Evolutionary conservation across 2,888 invertebrate genomes (phyloP).

Genomic region (Drosophila nr. perissopoda): DNA sequence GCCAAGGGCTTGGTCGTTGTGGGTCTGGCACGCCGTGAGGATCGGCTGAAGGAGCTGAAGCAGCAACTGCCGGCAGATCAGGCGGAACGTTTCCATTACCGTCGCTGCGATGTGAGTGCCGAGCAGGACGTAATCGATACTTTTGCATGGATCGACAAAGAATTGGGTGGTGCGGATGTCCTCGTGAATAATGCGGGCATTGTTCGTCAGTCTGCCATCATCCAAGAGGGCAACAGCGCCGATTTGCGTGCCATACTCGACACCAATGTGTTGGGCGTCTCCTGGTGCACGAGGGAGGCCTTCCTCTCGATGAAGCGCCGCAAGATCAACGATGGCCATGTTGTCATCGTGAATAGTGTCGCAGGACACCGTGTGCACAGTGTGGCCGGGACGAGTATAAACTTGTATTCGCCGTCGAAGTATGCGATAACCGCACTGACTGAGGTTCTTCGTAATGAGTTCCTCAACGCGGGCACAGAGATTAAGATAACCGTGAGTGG

Average conservation of each 20-base stretch:
- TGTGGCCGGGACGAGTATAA: slow-evolving; percentile 54
- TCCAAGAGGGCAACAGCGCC: slow-evolving; percentile 56
- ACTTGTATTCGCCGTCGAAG: slow-evolving; percentile 83
- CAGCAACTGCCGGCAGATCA: slow-evolving; percentile 53
- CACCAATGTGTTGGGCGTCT: slow-evolving; percentile 85
- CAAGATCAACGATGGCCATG: slow-evolving; percentile 86
- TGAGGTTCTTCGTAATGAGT: slow-evolving; percentile 83
- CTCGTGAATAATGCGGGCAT: slow-evolving; percentile 87
- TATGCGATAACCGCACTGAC: slow-evolving; percentile 83
- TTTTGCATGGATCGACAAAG: slow-evolving; percentile 86
- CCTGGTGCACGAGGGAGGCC: slow-evolving; percentile 85
- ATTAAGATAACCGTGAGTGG: slow-evolving; percentile 78
- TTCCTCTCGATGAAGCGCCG: slow-evolving; percentile 85
- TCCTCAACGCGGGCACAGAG: slow-evolving; percentile 66
- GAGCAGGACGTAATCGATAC: slow-evolving; percentile 86
- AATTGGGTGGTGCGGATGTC: slow-evolving; percentile 86
- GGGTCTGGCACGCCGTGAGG: slow-evolving; percentile 86
- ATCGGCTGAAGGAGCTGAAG: slow-evolving; percentile 82
- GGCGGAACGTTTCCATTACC: slow-evolving; percentile 81
- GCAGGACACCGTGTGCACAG: slow-evolving; percentile 83
- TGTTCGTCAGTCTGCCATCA: slow-evolving; percentile 14
- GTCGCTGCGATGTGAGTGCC: slow-evolving; percentile 86
- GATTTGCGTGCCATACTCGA: slow-evolving; percentile 83
- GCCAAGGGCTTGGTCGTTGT: slow-evolving; percentile 86
- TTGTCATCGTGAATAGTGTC: slow-evolving; percentile 86